Percentiles rank a stretch among this genome's conserved stretches.
Conservation (phyloP, 2,888 invertebrate species). For the Lamellibrachia satsuma region DNA sequence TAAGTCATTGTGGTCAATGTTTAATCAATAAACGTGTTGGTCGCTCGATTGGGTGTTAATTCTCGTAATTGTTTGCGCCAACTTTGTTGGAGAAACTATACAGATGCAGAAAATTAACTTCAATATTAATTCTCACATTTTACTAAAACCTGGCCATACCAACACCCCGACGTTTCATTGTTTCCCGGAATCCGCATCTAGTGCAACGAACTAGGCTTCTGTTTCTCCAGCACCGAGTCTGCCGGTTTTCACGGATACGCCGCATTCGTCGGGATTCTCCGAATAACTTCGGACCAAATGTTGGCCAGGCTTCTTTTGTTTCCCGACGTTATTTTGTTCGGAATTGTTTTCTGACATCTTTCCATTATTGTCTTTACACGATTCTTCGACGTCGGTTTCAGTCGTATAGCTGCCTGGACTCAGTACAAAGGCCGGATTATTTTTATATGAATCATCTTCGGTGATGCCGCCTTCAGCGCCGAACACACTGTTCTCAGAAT, state of each 20-base stretch:
- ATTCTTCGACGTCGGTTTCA: neutral
- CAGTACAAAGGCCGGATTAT: neutral
- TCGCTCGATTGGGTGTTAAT: neutral
- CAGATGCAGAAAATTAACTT: no score
- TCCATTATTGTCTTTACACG: neutral
- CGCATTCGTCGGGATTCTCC: neutral
- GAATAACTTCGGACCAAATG: neutral
- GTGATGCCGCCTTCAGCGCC: no score
- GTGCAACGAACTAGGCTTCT: neutral
- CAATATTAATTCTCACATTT: no score
- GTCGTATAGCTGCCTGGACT: neutral
- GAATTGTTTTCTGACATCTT: neutral
- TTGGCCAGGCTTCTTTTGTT: neutral
- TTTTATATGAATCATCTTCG: neutral
- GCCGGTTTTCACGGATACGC: neutral
- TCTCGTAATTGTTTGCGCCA: neutral
- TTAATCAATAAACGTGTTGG: neutral
- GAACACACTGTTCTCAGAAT: no score
- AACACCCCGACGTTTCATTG: neutral
- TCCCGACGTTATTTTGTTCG: neutral
- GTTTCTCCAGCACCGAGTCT: neutral
- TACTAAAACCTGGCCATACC: neutral
- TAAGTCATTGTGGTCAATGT: no score
- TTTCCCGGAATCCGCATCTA: neutral
- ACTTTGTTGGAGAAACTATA: neutral